Evolutionary conservation across 2,113 vertebrate species (phyloP), one percentile per base, ranked within the genome.

Genomic region (Phasianus colchicus): DNA sequence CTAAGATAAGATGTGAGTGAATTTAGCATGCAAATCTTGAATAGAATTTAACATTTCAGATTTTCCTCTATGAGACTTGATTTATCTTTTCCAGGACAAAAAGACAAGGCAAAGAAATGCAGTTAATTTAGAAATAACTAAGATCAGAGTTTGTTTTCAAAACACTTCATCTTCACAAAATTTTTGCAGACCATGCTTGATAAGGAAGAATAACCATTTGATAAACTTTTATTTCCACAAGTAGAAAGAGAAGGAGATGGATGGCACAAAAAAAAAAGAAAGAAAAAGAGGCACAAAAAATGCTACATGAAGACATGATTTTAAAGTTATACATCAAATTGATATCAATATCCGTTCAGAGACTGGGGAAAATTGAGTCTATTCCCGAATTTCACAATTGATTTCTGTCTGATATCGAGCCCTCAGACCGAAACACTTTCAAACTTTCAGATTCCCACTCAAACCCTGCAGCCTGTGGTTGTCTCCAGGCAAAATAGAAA

Each of bases 361-460:
- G 83, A 83, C 0, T 10, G 50, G 18, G 29, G 16, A 67, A 83
- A 83, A 86, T 67, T 64, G 42, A 42, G 61, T 57, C 71, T 22
- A 29, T 80, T 74, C 83, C 29, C 32, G 43, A 19, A 50, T 74
- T 88, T 88, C 72, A 88, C 70, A 85, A 30, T 9, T 50, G 45
- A 12, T 54, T 79, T 93, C 81, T 91, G 77, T 94, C 88, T 79
- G 40, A 64, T 83, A 54, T 74, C 2, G 25, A 94, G 70, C 25
- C 20, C 25, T 86, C 30, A 13, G 43, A 60, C 21, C 1, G 1
- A 83, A 91, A 61, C 78, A 8, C 60, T 87, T 89, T 38, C 48
- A 70, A 17, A 50, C 22, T 20, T 40, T 13, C 18, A 2, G 78
- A 54, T 71, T 78, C 15, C 38, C 19, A 36, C 71, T 81, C 78